Percentiles rank a stretch among this genome's conserved stretches.
Conservation (phyloP, 2,888 invertebrate genomes). For the Cacoxenus indagator region DNA sequence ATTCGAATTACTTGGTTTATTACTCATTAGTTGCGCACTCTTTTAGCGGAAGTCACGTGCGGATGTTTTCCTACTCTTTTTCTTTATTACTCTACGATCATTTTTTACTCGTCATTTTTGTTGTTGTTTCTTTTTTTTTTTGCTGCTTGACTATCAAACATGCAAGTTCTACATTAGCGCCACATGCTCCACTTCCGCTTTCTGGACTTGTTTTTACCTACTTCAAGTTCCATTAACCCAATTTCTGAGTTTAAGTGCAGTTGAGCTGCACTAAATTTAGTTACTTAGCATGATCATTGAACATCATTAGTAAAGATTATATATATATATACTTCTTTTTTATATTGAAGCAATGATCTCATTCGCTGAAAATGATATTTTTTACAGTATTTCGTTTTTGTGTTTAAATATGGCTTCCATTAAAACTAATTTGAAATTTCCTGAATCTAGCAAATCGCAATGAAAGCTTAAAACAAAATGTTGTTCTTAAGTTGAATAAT, state of each 20-base stretch:
- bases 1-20: constrained; percentile 18
- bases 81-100: constrained; percentile 1
- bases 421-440: too few species aligned
- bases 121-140: constrained; percentile 26
- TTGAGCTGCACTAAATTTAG: neutral
- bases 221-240: constrained; percentile 45
- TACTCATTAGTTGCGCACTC: constrained; percentile 35
- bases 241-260: constrained; percentile 17
- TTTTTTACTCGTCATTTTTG: constrained; percentile 25
- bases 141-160: constrained; percentile 29
- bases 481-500: too few species aligned
- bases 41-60: constrained; percentile 57
- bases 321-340: constrained; percentile 3
- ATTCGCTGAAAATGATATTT: too few species aligned
- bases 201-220: neutral
- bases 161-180: constrained; percentile 53
- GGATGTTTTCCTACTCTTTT: constrained; percentile 49
- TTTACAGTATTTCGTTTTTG: too few species aligned
- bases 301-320: constrained; percentile 14
- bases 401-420: too few species aligned
- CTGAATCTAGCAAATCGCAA: too few species aligned
- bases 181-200: constrained; percentile 45
- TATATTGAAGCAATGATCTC: neutral
- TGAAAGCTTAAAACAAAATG: too few species aligned
- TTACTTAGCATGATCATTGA: neutral